A percentile compares a stretch with the other conserved stretches of the same genome.
phyloP scores from a whole-genome alignment of 1,140 invertebrate species.

The Drosophila novamexicana region DNA sequence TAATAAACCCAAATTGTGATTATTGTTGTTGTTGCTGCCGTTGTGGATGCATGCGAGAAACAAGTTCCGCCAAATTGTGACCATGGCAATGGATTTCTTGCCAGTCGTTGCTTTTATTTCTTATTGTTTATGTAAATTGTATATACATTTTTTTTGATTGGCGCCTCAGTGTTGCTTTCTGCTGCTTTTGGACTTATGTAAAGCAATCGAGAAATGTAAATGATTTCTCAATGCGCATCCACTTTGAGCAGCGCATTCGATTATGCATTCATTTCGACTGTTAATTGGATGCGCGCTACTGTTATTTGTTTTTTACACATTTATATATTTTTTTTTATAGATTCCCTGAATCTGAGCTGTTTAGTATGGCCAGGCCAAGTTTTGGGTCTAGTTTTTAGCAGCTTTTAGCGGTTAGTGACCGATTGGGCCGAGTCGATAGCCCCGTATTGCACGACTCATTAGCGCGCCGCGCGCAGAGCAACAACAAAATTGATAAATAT shows the following conservation, averaged over 20 bases:
- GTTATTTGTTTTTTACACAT: slow-evolving; percentile 4
- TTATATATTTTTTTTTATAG: slow-evolving; percentile 12
- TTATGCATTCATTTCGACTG: slow-evolving; percentile 63
- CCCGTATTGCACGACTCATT: slow-evolving; percentile 48
- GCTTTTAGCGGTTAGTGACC: slow-evolving; percentile 47
- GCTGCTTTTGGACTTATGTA: slow-evolving; percentile 57
- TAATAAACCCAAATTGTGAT: slow-evolving; percentile 67
- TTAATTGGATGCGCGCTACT: slow-evolving; percentile 63
- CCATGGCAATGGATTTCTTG: slow-evolving; percentile 77
- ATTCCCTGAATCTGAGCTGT: slow-evolving; percentile 7
- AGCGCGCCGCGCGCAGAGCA: slow-evolving; percentile 24
- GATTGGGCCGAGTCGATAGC: slow-evolving; percentile 28
- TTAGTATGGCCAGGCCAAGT: slow-evolving; percentile 18
- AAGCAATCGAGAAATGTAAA: slow-evolving; percentile 69
- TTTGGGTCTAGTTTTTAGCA: slow-evolving; percentile 22
- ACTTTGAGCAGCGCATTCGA: slow-evolving; percentile 42
- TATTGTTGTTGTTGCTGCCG: slow-evolving; percentile 7
- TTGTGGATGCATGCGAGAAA: slow-evolving; percentile 44
- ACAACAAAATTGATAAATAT: not conserved
- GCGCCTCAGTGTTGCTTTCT: slow-evolving; percentile 18
- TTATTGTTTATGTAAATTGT: slow-evolving; percentile 67
- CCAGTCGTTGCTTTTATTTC: slow-evolving; percentile 50
- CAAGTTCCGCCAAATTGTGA: slow-evolving; percentile 81
- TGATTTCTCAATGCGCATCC: slow-evolving; percentile 64
- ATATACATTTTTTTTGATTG: slow-evolving; percentile 2